Evolutionary conservation across 2,888 invertebrate genomes (phyloP), one percentile per base, ranked within the genome.

Genomic region (Rapana venosa): DNA sequence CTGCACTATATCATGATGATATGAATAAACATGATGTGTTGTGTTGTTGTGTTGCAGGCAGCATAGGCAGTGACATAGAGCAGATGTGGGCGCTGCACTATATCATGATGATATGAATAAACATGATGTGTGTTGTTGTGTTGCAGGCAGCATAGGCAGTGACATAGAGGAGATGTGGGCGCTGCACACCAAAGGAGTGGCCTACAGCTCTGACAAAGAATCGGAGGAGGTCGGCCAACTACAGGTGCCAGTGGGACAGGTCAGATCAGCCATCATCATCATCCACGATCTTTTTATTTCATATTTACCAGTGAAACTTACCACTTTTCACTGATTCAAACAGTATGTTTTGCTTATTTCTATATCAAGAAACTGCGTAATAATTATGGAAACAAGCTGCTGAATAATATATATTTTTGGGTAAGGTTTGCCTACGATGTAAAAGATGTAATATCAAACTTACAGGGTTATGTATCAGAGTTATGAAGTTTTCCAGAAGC

Each of bases 221-320:
- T 87, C 88, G 30, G 92, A 90, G 77, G 92, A 86, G 17, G 87
- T 90, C 66, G 92, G 91, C 26, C 92, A 84, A 56, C 36, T 94
- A 17, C 94, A 94, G 88, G 90, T 94, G 58, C 94, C 94, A 6
- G 90, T 94, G 87, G 95, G 94, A 58, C 90, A 92, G 92, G 95
- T 94, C 83, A 83, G 47, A 83, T 26, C 81, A 30, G 17, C 5
- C 66, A 66, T 66, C 13, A 66, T 66, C 8, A 5, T 47, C 47
- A 47, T 47, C 8, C 8, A 47, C 8, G 47, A 47, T 47, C 47
- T 47, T 47, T 47, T 47, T 47, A 47, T 5, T 5, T 5, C 2
- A 47, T 5, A 47, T 47, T 47, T 47, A 47, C 47, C 47, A 47
- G 2, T 47, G 47, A 47, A 47, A 47, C 47, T 2, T 47, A 5